Evolutionary conservation across 2,113 vertebrate species (phyloP).

Genomic region (Myotis yumanensis): DNA sequence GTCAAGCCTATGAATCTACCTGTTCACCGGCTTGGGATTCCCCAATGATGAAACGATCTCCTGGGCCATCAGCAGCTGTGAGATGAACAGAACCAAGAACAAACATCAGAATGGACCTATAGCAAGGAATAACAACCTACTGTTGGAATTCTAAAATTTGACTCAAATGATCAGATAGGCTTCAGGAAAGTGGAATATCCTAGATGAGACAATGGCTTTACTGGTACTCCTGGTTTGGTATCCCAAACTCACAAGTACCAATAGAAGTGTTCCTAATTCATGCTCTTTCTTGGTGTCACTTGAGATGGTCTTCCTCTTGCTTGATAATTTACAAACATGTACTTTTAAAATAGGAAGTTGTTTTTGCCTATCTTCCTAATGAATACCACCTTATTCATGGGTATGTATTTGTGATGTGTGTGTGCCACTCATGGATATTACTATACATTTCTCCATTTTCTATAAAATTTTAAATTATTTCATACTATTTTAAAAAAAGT

Average conservation of each 20-base stretch:
- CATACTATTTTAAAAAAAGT: neutral
- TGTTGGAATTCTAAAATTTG: conserved; percentile 47
- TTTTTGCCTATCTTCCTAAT: neutral
- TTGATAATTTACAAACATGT: neutral
- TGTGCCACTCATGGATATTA: neutral
- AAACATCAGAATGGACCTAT: conserved; percentile 52
- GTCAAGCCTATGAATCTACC: conserved; percentile 81
- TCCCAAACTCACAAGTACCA: neutral
- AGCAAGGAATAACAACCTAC: conserved; percentile 26
- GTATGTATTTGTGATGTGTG: neutral
- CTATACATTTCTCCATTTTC: neutral
- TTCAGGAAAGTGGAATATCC: conserved; percentile 26
- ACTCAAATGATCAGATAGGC: conserved; percentile 1
- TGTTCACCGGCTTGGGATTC: conserved; percentile 99
- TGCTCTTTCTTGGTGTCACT: neutral
- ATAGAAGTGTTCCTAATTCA: neutral
- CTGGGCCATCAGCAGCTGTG: conserved; percentile 97
- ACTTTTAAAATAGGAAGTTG: conserved; percentile 13
- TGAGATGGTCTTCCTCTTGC: conserved; percentile 8
- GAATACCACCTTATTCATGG: neutral
- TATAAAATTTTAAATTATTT: neutral
- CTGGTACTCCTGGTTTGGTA: conserved; percentile 5
- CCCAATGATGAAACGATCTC: conserved; percentile 98
- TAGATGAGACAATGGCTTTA: neutral
- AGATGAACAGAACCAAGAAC: conserved; percentile 77